A percentile compares a stretch with the other conserved stretches of the same genome.
Evolutionary conservation across 2,113 vertebrate genomes (phyloP).

Genomic region (Sphaerodactylus townsendi): DNA sequence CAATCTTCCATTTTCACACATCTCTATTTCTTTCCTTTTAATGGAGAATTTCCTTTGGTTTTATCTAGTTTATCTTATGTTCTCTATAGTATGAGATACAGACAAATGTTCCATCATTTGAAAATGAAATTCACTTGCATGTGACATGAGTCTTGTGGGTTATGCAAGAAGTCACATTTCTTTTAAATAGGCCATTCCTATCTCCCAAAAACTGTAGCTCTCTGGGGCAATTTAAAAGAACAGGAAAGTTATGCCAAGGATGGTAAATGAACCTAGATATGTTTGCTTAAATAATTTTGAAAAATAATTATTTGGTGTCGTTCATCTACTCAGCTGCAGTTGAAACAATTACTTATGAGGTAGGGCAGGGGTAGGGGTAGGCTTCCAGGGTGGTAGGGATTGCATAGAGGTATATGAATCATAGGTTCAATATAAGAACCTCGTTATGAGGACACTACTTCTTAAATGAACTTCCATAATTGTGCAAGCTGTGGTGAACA

Average conservation of each 20-base stretch:
- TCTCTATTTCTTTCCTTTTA: slow-evolving; percentile 23
- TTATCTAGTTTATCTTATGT: slow-evolving; percentile 19
- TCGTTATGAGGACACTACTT: too few species aligned
- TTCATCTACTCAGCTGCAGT: background rate
- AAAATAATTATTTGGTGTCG: background rate
- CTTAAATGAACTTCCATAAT: background rate
- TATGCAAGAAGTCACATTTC: background rate
- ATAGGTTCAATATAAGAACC: too few species aligned
- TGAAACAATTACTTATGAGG: background rate
- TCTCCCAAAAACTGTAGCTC: background rate
- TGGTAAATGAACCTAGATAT: background rate
- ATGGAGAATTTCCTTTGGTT: slow-evolving; percentile 53
- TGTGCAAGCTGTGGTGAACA: background rate
- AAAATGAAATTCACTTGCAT: background rate
- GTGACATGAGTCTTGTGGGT: background rate
- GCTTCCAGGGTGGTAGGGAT: background rate
- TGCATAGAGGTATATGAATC: background rate
- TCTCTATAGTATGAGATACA: background rate
- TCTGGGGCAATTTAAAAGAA: slow-evolving; percentile 10
- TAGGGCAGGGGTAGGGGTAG: too few species aligned
- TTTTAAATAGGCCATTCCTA: background rate
- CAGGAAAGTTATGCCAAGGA: background rate
- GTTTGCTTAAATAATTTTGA: background rate
- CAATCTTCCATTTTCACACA: slow-evolving; percentile 33
- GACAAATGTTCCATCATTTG: background rate